Conservation (phyloP, 2,888 invertebrate genomes). For the Agapostemon virescens region DNA sequence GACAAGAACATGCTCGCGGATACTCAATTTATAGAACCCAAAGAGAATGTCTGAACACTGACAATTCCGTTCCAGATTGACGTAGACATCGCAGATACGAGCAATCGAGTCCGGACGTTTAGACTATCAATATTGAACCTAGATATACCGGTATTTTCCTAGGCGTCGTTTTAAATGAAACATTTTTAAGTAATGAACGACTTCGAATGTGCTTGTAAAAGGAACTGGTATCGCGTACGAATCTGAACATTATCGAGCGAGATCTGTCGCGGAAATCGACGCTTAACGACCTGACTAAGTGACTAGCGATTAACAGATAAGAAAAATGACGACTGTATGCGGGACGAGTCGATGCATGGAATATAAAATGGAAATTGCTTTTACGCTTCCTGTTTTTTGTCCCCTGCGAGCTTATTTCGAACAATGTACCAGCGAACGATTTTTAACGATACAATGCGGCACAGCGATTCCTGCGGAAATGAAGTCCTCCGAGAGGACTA, state of each 20-base stretch:
- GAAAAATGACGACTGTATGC: not conserved
- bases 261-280: not conserved
- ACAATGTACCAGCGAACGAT: not conserved
- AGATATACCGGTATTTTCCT: not conserved
- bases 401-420: not conserved
- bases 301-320: not conserved
- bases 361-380: not conserved
- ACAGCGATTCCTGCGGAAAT: not conserved
- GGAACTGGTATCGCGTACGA: not conserved
- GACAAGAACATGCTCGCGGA: not conserved
- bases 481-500: not conserved
- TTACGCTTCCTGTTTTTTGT: not conserved
- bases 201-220: not conserved
- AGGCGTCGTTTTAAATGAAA: not conserved
- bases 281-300: not conserved
- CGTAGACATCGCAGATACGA: not conserved
- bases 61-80: not conserved
- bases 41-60: not conserved
- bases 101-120: not conserved
- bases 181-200: not conserved
- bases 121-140: not conserved
- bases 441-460: not conserved
- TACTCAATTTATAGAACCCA: not conserved
- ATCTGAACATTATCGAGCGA: not conserved
- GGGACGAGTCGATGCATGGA: not conserved